Evolutionary conservation across 1,140 invertebrate genomes (phyloP), one percentile per base, ranked within the genome.

Genomic region (Drosophila pruinosa): DNA sequence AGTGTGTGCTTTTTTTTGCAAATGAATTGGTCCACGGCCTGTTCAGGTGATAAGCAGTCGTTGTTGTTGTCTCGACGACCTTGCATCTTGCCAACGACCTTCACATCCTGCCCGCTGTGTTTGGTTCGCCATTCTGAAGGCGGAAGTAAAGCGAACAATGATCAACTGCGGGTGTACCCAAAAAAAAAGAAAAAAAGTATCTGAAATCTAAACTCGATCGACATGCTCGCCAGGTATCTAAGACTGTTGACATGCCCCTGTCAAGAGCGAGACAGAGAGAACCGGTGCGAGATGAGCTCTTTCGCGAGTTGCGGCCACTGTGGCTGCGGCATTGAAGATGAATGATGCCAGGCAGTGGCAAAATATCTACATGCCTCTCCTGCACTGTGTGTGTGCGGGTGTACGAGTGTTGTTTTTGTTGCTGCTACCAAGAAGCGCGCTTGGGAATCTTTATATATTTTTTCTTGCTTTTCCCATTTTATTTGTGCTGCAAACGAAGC

Each of bases 381-480:
- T 12, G 6, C 19, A 5, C 7, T 38, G 28, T 52, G 38, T 39
- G 6, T 28, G 8, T 59, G 19, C 56, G 8, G 28, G 43, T 45
- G 54, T 61, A 41, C 53, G 48, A 43, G 50, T 68, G 64, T 36
- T 67, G 61, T 10, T 15, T 41, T 12, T 38, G 62, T 17, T 78
- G 76, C 28, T 73, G 75, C 54, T 83, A 86, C 78, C 78, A 81
- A 86, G 81, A 86, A 86, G 81, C 78, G 81, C 82, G 83, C 83
- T 88, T 85, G 81, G 81, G 81, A 85, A 81, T 77, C 67, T 59
- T 31, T 34, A 57, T 31, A 43, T n/a, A n/a, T n/a, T 26, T 38
- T 50, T 45, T 31, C 47, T 45, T 72, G 39, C 24, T 64, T 74
- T 75, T 36, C 41, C 41, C 17, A 19, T 15, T 57, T 52, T 6